These are phyloP conservation scores for Notarius lentiginosus DNA, from an alignment of 2,113 vertebrate species.

Conservation along the genomic window DNA sequence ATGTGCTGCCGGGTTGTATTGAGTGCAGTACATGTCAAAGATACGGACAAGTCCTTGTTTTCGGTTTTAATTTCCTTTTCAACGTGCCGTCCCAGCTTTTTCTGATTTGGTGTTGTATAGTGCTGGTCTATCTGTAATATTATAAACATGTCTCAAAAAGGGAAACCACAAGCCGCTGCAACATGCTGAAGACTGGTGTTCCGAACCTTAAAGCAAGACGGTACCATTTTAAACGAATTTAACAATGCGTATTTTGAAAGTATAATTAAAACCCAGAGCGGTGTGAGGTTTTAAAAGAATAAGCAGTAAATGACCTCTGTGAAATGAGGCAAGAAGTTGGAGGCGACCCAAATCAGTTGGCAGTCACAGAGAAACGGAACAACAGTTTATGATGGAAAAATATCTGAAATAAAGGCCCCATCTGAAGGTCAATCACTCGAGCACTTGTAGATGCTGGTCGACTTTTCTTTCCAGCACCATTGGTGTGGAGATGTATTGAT, in stretches of 20 bases:
- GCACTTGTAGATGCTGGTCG: neutral
- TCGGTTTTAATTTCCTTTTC: too few relatives aligned
- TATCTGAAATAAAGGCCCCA: neutral
- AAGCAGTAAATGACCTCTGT: neutral
- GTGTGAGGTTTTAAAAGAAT: neutral
- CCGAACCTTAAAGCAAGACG: neutral
- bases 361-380: neutral
- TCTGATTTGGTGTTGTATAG: neutral
- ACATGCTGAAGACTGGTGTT: neutral
- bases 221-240: neutral
- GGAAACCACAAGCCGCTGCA: neutral
- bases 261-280: neutral
- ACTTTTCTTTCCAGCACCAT: neutral
- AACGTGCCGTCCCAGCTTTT: too few relatives aligned
- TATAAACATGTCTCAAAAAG: neutral
- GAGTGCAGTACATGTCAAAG: too few relatives aligned
- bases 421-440: neutral
- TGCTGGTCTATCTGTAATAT: neutral
- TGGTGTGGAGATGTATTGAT: neutral
- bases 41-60: too few relatives aligned
- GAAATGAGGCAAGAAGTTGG: neutral
- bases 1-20: too few relatives aligned
- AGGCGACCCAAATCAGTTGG: neutral
- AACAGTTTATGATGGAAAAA: neutral
- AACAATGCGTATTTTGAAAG: neutral